Evolutionary conservation across 1,140 invertebrate genomes (phyloP).

Genomic region (Colletes latitarsis): DNA sequence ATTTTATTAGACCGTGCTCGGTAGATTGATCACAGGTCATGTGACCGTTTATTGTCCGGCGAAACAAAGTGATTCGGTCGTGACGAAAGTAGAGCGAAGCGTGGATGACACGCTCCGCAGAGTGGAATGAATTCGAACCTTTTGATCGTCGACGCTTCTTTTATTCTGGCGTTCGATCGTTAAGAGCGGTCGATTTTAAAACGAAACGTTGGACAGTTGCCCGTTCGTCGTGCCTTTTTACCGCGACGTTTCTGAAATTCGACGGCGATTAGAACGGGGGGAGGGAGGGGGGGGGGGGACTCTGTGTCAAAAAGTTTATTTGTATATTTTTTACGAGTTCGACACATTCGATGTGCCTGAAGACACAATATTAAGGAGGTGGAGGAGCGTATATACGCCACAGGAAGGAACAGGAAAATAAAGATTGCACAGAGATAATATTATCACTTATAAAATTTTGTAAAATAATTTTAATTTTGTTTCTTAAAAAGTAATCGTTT

Average conservation of each 20-base stretch:
- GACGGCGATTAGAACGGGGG: background rate
- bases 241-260: background rate
- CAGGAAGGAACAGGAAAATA: no score
- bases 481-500: no score
- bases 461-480: no score
- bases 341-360: no score
- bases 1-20: slow-evolving; percentile 48
- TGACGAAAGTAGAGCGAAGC: slow-evolving; percentile 50
- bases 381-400: no score
- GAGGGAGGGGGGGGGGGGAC: no score
- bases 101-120: slow-evolving; percentile 50
- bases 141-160: slow-evolving; percentile 55
- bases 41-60: slow-evolving; percentile 48
- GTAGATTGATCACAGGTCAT: slow-evolving; percentile 54
- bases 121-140: slow-evolving; percentile 63
- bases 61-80: slow-evolving; percentile 63
- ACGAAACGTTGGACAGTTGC: slow-evolving; percentile 2
- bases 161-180: slow-evolving; percentile 51
- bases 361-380: no score
- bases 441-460: no score
- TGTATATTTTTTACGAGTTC: no score
- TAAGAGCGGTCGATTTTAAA: slow-evolving; percentile 41
- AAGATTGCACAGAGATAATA: no score
- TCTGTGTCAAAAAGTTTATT: no score
- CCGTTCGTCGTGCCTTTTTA: background rate